Percentiles rank a stretch among this genome's conserved stretches.
Conservation (phyloP, 2,113 vertebrate genomes). For the Numenius arquata region DNA sequence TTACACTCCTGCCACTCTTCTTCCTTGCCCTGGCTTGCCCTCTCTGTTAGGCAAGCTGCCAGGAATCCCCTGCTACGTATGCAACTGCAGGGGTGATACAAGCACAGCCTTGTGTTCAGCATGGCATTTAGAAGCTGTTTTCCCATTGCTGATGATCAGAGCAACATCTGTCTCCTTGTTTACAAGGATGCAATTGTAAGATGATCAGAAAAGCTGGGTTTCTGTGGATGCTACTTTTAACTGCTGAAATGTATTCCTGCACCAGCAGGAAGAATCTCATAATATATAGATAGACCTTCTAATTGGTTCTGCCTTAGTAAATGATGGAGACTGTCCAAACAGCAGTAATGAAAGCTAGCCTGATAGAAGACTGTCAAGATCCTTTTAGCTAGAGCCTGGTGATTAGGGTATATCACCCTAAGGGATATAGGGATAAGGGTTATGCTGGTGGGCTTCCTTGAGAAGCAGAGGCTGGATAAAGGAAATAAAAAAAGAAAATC, state of each 20-base stretch:
- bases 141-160: neutral
- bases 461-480: neutral
- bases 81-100: neutral
- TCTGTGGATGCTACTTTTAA: neutral
- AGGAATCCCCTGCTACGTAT: conserved; percentile 18
- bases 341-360: neutral
- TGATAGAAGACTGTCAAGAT: neutral
- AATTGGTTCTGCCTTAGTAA: conserved; percentile 1
- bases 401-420: too few relatives aligned
- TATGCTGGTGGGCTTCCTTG: neutral
- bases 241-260: neutral
- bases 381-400: neutral
- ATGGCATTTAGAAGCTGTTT: conserved; percentile 4
- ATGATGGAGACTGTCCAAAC: neutral
- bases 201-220: conserved; percentile 1
- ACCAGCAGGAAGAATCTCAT: neutral
- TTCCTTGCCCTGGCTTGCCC: neutral
- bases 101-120: neutral
- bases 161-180: conserved; percentile 26
- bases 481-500: neutral
- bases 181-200: neutral
- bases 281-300: neutral
- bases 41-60: neutral
- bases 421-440: too few relatives aligned
- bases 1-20: neutral